phyloP scores from a whole-genome alignment of 2,797 vertebrate genomes.

The Alauda arvensis region DNA sequence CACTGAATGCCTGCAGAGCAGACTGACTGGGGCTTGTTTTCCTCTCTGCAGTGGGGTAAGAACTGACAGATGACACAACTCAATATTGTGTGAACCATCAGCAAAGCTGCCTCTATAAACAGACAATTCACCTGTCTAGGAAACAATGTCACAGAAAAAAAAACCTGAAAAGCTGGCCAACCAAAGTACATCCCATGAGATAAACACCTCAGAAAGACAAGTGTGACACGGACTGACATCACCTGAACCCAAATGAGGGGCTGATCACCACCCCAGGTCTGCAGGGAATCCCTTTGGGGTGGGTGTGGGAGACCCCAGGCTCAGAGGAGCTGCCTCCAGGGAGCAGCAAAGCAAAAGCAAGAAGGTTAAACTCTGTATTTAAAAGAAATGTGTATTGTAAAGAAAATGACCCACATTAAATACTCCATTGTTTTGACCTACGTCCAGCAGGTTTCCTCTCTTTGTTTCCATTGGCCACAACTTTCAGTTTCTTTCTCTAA shows the following conservation, averaged over 20 bases:
- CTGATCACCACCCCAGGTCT: not conserved
- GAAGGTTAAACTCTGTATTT: not conserved
- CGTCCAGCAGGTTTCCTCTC: not conserved
- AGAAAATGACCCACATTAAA: not conserved
- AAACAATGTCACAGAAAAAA: not conserved
- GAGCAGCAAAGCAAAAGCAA: not conserved
- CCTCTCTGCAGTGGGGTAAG: not conserved
- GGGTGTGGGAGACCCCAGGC: not conserved
- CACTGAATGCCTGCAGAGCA: not conserved
- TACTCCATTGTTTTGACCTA: not conserved
- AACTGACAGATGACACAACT: not conserved
- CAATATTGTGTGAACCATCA: accelerated
- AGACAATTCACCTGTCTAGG: not conserved
- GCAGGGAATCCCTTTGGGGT: not conserved
- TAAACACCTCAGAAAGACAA: not conserved
- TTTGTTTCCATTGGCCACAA: not conserved
- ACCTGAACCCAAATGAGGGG: not conserved
- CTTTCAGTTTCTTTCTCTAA: constrained; percentile 41
- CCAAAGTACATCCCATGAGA: not conserved
- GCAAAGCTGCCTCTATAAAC: not conserved
- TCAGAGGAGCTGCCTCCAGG: not conserved
- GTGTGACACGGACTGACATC: accelerated
- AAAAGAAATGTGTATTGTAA: not conserved
- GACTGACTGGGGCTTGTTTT: not conserved
- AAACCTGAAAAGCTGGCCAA: not conserved